These are phyloP conservation scores for Coilia nasus DNA, from an alignment of 2,797 vertebrate genomes.

Conservation along the genomic window DNA sequence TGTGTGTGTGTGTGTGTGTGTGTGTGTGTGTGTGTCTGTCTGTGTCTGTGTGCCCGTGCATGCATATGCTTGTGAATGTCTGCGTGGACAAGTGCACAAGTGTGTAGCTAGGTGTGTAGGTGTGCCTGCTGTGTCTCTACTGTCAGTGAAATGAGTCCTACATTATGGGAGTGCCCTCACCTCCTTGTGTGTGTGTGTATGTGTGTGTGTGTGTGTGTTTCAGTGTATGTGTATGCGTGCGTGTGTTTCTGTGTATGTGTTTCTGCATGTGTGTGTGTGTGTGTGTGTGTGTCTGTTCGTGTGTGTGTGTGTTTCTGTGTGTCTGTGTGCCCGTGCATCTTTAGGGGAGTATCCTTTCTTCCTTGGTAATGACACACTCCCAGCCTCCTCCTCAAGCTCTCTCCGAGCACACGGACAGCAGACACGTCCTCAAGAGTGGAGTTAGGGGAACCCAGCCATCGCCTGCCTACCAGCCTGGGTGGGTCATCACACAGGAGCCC, in stretches of 20 bases:
- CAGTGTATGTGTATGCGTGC: no score
- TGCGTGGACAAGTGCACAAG: constrained; percentile 32
- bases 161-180: constrained; percentile 60
- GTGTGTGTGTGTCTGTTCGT: no score
- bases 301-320: no score
- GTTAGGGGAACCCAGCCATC: neutral
- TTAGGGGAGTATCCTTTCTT: constrained; percentile 61
- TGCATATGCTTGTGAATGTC: constrained; percentile 44
- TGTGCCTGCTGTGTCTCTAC: constrained; percentile 42
- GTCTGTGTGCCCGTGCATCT: no score
- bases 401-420: neutral
- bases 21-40: constrained; percentile 28
- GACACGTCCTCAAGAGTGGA: neutral
- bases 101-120: constrained; percentile 28
- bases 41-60: constrained; percentile 37
- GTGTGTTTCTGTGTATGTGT: no score
- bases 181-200: no score
- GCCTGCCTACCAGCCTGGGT: neutral
- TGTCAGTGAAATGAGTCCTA: constrained; percentile 53
- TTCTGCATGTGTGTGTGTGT: no score
- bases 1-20: neutral
- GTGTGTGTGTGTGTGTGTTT: no score
- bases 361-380: constrained; percentile 67
- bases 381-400: neutral
- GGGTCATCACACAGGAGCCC: neutral